Base-by-base conservation (phyloP, 2,113 vertebrate species). In the Lepus americanus region DNA sequence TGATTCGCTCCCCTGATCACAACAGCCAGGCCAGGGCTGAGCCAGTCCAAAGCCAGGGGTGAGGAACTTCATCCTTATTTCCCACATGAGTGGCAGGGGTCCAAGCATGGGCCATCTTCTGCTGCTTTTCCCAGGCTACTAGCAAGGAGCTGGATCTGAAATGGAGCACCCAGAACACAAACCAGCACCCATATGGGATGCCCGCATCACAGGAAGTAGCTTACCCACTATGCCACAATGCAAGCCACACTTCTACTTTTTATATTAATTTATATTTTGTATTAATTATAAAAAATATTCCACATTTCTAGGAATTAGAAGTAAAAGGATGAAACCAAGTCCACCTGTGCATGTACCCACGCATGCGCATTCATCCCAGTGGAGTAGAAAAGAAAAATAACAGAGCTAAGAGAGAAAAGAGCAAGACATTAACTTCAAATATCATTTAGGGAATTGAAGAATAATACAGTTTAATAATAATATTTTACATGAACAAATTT, bases 401-500 rank as follows among this genome's bases (percentile, higher is more conserved):
- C 96, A 82, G 85, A 59, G 27, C 74, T 89, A 67, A 74, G 78
- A 90, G 82, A 97, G 69, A 92, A 97, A 95, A 91, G 85, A 96
- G 79, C 83, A 92, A 87, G 92, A 95, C 49, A 96, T 97, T 97
- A 96, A 91, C 95, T 90, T 96, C 86, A 96, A 96, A 95, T 94
- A 95, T 77, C 96, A 96, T 94, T 97, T 96, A 95, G 95, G 88
- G 94, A 96, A 96, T 81, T 96, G 94, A 97, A 94, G 95, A 96
- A 97, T 97, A 97, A 97, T 97, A 96, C 29, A 94, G 53, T 95
- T 97, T 96, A 96, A 95, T 97, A 95, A 91, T 96, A 94, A 95
- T 97, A 97, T 97, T 97, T 97, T 97, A 97, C 76, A 91, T 87
- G 94, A 94, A 91, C 92, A 97, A 96, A 96, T 95, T 97, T 96